These are phyloP conservation scores for Stegana nigrithorax DNA, from an alignment of 2,888 invertebrate species.

Conservation along the genomic window DNA sequence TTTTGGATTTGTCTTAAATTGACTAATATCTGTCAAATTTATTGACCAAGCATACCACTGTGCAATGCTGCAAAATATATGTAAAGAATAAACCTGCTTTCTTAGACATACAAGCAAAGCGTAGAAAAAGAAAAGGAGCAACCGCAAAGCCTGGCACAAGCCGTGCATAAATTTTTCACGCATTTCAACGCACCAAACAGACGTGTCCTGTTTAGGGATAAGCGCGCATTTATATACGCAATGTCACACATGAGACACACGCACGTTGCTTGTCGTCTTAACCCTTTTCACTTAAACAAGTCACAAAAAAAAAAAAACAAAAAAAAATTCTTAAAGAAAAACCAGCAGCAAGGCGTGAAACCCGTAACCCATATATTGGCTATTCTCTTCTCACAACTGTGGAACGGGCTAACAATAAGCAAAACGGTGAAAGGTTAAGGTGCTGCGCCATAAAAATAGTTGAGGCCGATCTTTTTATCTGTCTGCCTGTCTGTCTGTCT, in stretches of 20 bases:
- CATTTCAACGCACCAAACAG: constrained; percentile 35
- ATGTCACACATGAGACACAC: constrained; percentile 13
- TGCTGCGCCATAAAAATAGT: constrained; percentile 26
- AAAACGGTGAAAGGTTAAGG: constrained; percentile 52
- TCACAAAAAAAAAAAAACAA: background rate
- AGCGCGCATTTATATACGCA: constrained; percentile 11
- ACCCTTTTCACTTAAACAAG: constrained; percentile 33
- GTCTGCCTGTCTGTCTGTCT: no score
- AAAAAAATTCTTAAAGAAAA: background rate
- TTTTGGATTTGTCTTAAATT: no score
- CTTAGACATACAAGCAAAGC: no score
- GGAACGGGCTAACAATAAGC: no score
- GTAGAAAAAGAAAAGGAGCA: no score
- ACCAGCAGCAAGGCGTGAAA: no score
- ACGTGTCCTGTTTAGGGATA: constrained; percentile 45
- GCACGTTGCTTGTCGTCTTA: constrained; percentile 24
- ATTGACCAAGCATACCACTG: no score
- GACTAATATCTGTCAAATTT: no score
- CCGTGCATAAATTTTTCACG: constrained; percentile 50
- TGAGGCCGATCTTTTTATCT: constrained; percentile 5
- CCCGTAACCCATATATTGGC: constrained; percentile 34
- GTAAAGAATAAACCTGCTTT: no score
- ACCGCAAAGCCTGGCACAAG: no score
- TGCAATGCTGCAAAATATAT: no score
- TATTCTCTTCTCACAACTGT: constrained; percentile 18